Evolutionary conservation across 2,888 invertebrate species (phyloP).

Genomic region (Laspeyria flexula): DNA sequence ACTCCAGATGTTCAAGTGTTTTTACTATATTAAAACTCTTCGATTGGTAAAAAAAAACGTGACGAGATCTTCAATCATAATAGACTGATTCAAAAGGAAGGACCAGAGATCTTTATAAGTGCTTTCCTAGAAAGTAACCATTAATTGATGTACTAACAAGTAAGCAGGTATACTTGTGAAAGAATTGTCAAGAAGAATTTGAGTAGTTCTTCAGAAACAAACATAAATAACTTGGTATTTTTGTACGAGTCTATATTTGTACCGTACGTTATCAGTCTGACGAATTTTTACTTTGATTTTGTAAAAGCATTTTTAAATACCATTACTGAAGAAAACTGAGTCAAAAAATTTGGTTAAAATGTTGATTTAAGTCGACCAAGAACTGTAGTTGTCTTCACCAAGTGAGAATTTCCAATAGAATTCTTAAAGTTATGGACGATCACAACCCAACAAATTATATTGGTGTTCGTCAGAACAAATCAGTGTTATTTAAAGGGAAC

Average conservation of each 20-base stretch:
- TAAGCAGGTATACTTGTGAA: background rate
- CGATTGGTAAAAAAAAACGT: background rate
- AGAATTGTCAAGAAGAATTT: no score
- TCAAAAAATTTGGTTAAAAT: no score
- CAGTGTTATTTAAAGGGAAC: conserved; percentile 7
- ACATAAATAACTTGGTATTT: no score
- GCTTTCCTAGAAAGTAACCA: background rate
- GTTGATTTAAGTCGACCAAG: no score
- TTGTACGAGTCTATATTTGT: no score
- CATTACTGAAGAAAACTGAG: no score
- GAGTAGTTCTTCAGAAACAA: no score
- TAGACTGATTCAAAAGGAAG: conserved; percentile 1
- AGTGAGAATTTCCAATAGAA: background rate
- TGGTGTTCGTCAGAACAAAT: conserved; percentile 22
- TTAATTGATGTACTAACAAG: background rate
- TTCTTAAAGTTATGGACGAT: conserved; percentile 3
- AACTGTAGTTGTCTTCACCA: background rate
- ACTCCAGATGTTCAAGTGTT: conserved; percentile 5
- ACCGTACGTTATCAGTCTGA: no score
- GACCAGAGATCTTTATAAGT: conserved; percentile 3
- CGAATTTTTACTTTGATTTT: no score
- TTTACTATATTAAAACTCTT: conserved; percentile 1
- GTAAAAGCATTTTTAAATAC: no score
- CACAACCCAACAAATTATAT: conserved; percentile 2
- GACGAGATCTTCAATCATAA: conserved; percentile 6